Percentiles rank a stretch among this genome's conserved stretches.
phyloP scores from a whole-genome alignment of 2,888 invertebrate species.

The Hyalella azteca region DNA sequence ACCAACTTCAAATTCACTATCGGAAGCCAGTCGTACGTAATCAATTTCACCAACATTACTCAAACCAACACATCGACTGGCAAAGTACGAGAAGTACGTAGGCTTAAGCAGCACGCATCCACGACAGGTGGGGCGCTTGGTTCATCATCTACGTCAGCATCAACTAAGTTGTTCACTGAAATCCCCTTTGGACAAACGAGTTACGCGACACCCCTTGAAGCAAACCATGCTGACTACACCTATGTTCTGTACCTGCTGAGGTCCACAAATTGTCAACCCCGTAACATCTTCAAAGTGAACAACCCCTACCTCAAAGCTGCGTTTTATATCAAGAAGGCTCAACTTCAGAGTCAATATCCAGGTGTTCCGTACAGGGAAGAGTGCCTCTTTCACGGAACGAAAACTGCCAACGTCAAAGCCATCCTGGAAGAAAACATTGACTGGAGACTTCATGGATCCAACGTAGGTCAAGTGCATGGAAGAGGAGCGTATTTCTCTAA shows the following conservation, averaged over 20 bases:
- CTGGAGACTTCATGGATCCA: conserved; percentile 23
- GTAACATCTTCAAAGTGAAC: neutral
- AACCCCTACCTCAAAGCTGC: conserved; percentile 5
- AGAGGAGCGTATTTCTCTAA: conserved; percentile 33
- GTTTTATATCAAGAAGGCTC: neutral
- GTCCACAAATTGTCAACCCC: neutral
- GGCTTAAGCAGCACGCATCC: conserved; percentile 13
- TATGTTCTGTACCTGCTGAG: neutral
- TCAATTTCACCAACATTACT: conserved; percentile 43
- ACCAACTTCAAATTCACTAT: neutral
- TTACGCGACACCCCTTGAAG: neutral
- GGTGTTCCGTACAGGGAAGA: neutral
- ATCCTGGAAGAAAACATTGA: conserved; percentile 24
- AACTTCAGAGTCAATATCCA: neutral
- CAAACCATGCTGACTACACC: neutral
- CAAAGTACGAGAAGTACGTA: conserved; percentile 39
- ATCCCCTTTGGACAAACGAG: neutral
- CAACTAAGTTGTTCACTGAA: neutral
- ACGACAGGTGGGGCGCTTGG: neutral
- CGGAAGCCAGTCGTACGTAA: neutral
- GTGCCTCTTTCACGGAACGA: conserved; percentile 18
- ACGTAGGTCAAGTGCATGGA: neutral
- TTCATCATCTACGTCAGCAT: neutral
- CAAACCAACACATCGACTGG: conserved; percentile 44
- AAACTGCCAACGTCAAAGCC: neutral